Evolutionary conservation across 2,888 invertebrate genomes (phyloP).

Genomic region (Lysandra bellargus): DNA sequence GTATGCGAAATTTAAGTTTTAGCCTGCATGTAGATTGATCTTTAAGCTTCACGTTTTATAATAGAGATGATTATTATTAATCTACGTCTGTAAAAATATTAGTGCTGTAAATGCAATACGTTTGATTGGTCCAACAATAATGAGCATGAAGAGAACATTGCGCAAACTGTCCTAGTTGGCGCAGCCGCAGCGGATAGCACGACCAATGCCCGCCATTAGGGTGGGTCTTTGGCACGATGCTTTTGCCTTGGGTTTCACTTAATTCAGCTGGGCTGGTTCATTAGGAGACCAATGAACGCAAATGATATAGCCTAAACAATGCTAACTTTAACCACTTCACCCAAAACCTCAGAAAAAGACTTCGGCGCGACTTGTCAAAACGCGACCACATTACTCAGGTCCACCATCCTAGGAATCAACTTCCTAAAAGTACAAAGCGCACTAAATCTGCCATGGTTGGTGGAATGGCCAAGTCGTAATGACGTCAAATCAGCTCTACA

Average conservation of each 20-base stretch:
- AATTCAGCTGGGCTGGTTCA: background rate
- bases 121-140: background rate
- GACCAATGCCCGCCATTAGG: constrained; percentile 57
- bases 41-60: background rate
- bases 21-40: background rate
- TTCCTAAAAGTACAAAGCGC: no score
- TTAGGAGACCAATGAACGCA: no score
- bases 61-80: background rate
- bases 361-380: no score
- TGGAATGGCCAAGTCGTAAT: background rate
- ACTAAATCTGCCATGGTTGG: no score
- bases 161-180: constrained; percentile 33
- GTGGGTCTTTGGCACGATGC: constrained; percentile 37
- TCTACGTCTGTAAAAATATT: background rate
- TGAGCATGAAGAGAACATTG: constrained; percentile 13
- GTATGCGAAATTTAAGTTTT: background rate
- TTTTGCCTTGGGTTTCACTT: background rate
- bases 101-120: background rate
- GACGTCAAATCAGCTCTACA: background rate
- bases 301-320: no score
- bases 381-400: no score
- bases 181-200: constrained; percentile 41
- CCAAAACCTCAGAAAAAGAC: no score
- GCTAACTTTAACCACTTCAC: no score
- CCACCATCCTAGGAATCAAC: no score